Conservation (phyloP, 2,888 invertebrate species). For the Elegia similella region DNA sequence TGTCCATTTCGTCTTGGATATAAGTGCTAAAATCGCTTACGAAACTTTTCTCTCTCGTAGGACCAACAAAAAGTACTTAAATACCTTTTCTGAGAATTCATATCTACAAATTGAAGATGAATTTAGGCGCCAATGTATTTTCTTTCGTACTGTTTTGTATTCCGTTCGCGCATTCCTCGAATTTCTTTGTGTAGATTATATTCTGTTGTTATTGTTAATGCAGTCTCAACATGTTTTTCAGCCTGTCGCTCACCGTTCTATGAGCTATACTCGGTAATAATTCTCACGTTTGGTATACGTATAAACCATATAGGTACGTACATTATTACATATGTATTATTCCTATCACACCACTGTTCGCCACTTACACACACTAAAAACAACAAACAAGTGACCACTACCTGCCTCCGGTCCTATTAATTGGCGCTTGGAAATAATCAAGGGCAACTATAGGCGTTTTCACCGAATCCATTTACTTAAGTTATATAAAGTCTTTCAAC, state of each 20-base stretch:
- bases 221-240: not conserved
- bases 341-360: too few relatives aligned
- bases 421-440: too few relatives aligned
- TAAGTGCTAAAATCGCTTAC: slow-evolving; percentile 10
- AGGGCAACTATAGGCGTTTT: too few relatives aligned
- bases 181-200: not conserved
- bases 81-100: slow-evolving; percentile 12
- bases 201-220: not conserved
- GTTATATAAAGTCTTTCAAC: too few relatives aligned
- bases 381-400: too few relatives aligned
- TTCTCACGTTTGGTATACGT: not conserved
- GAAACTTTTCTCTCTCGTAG: not conserved
- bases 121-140: slow-evolving; percentile 2
- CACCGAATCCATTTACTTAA: too few relatives aligned
- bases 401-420: too few relatives aligned
- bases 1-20: slow-evolving; percentile 5
- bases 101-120: slow-evolving; percentile 2
- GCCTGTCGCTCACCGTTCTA: too few relatives aligned
- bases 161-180: not conserved
- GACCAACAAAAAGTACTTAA: slow-evolving; percentile 9
- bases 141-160: not conserved
- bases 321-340: too few relatives aligned
- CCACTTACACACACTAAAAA: too few relatives aligned
- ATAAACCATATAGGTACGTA: too few relatives aligned
- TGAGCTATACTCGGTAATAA: not conserved